Base-by-base conservation (phyloP, 92 coral and sea anemone species). In the Anthopleura xanthogrammica region DNA sequence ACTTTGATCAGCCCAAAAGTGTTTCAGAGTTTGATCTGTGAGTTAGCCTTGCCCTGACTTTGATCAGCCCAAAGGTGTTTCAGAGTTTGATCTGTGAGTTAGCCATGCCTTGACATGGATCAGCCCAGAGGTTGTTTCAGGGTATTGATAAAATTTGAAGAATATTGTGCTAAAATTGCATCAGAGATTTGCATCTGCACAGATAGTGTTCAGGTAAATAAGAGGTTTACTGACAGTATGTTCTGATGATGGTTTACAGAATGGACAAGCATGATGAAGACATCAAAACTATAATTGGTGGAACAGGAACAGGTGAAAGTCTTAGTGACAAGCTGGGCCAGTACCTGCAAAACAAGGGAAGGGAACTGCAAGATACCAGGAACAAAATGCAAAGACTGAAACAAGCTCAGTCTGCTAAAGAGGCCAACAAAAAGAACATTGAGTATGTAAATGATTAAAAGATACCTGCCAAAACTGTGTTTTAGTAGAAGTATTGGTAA, bases 201-300 rank as follows among this genome's bases (percentile, higher is more conserved):
- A 54, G 16, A 54, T 54, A 54, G 58, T 11, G 58, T 54, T 54
- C 58, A 4, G 70, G 36, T 62, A 62, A 5, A 62, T 22, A 62
- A 7, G 29, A 62, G 23, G 19, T 14, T 58, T 7, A 64, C 13
- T 22, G 11, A 22, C 23, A 17, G 36, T 19, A 64, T 4, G 8
- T 3, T 20, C 20, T 36, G 36, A 12, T 68, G 74, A 29, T 68
- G 13, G 12, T 60, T 78, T 75, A 2, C 73, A 95, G 98, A 41
- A 85, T 89, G 87, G 95, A 94, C 80, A 92, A 93, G 54, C 98
- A 97, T 56, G 99, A 97, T 22, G 98, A 94, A 79, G 95, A 94
- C 75, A 89, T 97, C 24, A 90, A 91, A 58, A 83, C 94, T 6
- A 89, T 88, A 23, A 90, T 97, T 73, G 96, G 95, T 36, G 88